Conservation (phyloP, 2,113 vertebrate genomes). For the Anguilla rostrata region DNA sequence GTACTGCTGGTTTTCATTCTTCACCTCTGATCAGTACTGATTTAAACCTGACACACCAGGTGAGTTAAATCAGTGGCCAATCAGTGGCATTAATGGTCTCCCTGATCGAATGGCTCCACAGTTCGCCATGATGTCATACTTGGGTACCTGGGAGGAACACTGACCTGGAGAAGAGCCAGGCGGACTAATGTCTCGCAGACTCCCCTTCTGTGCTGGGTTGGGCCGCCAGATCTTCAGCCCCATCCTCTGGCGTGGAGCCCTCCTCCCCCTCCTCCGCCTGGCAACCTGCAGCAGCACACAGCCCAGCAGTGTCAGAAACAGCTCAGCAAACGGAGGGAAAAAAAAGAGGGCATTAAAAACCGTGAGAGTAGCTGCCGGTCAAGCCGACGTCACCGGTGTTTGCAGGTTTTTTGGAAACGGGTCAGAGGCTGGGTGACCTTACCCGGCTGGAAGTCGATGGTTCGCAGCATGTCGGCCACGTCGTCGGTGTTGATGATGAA, state of each 20-base stretch:
- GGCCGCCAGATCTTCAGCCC: conserved; percentile 34
- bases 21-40: too few relatives aligned
- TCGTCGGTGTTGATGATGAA: conserved; percentile 75
- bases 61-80: too few relatives aligned
- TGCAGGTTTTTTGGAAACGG: not conserved
- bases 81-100: too few relatives aligned
- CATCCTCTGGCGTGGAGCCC: conserved; percentile 41
- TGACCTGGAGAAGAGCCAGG: conserved; percentile 2
- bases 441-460: conserved; percentile 82
- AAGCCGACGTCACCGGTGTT: not conserved
- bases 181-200: conserved; percentile 15
- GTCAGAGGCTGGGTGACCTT: not conserved
- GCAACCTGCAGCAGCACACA: conserved; percentile 28
- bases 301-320: not conserved
- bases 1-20: too few relatives aligned
- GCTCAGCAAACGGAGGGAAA: not conserved
- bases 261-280: conserved; percentile 46
- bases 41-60: too few relatives aligned
- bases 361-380: not conserved
- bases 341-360: too few relatives aligned
- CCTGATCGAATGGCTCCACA: too few relatives aligned
- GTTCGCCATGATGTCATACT: too few relatives aligned
- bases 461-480: conserved; percentile 73
- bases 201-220: conserved; percentile 38
- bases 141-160: not conserved